These are phyloP conservation scores for Bombus polaris DNA, from an alignment of 1,140 invertebrate genomes.

Conservation along the genomic window DNA sequence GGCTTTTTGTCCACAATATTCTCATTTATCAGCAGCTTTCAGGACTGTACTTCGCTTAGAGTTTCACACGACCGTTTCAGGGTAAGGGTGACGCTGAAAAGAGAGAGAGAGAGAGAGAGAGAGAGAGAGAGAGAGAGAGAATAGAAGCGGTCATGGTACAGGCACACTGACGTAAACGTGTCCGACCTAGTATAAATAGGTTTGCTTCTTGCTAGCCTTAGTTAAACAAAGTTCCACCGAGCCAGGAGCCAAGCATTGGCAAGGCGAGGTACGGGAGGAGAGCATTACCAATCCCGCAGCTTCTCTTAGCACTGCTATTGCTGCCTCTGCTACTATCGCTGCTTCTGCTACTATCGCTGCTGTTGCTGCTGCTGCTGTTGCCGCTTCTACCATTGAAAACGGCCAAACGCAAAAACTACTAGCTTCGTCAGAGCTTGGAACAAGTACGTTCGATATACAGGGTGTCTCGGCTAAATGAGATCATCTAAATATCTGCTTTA, in stretches of 20 bases:
- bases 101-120: slow-evolving; percentile 51
- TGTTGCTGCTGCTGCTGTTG: slow-evolving; percentile 30
- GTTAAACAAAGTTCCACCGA: slow-evolving; percentile 80
- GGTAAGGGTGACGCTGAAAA: slow-evolving; percentile 35
- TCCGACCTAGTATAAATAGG: slow-evolving; percentile 80
- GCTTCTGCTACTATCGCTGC: neutral
- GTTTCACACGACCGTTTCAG: slow-evolving; percentile 39
- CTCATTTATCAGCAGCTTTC: slow-evolving; percentile 60
- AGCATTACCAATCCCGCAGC: slow-evolving; percentile 72
- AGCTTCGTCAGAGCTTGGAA: slow-evolving; percentile 31
- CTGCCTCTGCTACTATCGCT: slow-evolving; percentile 39
- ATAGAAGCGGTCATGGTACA: slow-evolving; percentile 22
- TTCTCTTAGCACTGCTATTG: slow-evolving; percentile 49
- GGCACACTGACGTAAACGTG: slow-evolving; percentile 71
- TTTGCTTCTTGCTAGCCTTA: slow-evolving; percentile 78
- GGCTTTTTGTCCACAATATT: slow-evolving; percentile 44
- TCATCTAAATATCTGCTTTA: no score
- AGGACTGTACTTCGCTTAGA: slow-evolving; percentile 8
- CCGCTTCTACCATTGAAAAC: slow-evolving; percentile 67
- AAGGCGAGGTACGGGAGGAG: slow-evolving; percentile 60
- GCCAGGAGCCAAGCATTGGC: slow-evolving; percentile 26
- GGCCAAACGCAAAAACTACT: slow-evolving; percentile 79
- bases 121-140: slow-evolving; percentile 47
- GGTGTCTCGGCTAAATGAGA: neutral
- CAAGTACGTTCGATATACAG: slow-evolving; percentile 5